Conservation (phyloP, 2,797 vertebrate species). For the Molossus molossus region DNA sequence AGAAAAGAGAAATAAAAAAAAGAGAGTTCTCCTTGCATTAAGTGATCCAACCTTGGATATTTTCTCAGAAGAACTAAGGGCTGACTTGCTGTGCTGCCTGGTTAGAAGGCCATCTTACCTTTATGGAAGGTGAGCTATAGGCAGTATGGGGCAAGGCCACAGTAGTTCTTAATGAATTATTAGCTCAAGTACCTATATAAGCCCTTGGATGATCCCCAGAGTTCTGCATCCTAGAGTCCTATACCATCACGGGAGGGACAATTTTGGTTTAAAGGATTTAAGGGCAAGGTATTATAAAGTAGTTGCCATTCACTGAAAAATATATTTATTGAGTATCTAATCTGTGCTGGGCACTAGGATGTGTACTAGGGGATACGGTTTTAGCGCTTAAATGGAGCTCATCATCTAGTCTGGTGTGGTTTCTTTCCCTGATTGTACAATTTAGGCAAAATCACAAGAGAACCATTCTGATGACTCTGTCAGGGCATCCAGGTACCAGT, state of each 20-base stretch:
- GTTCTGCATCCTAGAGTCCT: neutral
- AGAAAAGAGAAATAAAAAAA: no score
- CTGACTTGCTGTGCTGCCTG: neutral
- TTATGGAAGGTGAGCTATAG: neutral
- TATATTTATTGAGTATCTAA: neutral
- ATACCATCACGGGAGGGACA: neutral
- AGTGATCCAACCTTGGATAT: neutral
- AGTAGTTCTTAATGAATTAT: neutral
- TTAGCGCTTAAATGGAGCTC: neutral
- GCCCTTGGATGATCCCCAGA: neutral
- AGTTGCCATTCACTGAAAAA: neutral
- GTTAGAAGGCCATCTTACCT: neutral
- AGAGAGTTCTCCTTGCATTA: neutral
- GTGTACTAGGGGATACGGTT: neutral
- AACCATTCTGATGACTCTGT: neutral
- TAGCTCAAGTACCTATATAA: neutral
- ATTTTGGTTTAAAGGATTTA: conserved; percentile 52
- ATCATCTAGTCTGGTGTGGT: neutral
- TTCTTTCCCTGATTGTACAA: neutral
- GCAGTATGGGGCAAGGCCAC: neutral
- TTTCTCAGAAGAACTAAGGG: neutral
- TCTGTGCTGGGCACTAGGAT: neutral
- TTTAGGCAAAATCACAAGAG: neutral
- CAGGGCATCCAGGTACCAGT: neutral
- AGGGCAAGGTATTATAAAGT: conserved; percentile 1